Base-by-base conservation (phyloP, 2,888 invertebrate species). In the Sepioteuthis lessoniana region DNA sequence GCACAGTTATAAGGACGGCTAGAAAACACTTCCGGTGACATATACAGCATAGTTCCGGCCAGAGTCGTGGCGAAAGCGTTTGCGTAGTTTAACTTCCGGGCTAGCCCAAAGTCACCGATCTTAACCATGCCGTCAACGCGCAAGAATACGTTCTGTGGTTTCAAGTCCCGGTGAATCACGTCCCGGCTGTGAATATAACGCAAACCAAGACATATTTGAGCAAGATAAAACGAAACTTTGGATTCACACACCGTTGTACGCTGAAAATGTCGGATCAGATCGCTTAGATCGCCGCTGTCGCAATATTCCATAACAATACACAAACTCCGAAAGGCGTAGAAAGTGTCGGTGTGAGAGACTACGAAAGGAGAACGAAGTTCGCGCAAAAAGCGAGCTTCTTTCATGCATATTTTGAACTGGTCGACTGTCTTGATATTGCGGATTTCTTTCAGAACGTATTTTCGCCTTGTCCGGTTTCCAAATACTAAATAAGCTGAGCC, bases 91-190 rank as follows among this genome's bases (percentile, higher is more conserved):
- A 92, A 47, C 35, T 92, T 92, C 2, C 92, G 38, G 28, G 92
- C 92, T 3, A 92, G 92, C n/a, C 92, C 92, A 31, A 92, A 92
- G 13, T 92, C 92, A 16, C 46, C 42, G 25, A 92, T 92, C 46
- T 42, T 92, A 16, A 92, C 92, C 2, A 13, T 47, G 31, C 38
- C 42, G 47, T 38, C 42, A 2, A 1, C 38, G 31, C 42, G n/a
- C 19, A 92, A 21, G 42, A 92, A 92, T 19, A 92, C 47, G 46
- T 92, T 92, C 35, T 92, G 92, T 7, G 92, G 92, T 10, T 92
- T 92, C 92, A 92, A 16, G n/a, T 92, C 92, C 31, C 92, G 92
- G 35, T 92, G 92, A n/a, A 92, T 92, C 31, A 92, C 47, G 47
- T 92, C 47, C 21, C 42, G 46, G 38, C 92, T 92, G 92, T 92